Conservation (phyloP, 2,888 invertebrate genomes). For the Volucella inflata region DNA sequence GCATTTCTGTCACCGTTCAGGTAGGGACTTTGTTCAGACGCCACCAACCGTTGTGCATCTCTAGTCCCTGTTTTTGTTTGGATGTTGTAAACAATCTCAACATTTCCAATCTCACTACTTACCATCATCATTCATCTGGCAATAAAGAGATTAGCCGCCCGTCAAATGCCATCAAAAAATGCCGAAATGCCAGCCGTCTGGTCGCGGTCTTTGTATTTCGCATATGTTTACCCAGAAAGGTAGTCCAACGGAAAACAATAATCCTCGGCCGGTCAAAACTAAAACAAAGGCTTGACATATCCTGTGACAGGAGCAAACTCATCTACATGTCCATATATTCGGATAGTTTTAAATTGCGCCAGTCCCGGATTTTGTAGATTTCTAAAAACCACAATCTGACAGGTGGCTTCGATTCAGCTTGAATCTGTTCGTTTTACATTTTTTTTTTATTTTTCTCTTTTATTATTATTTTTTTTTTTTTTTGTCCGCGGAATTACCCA, state of each 20-base stretch:
- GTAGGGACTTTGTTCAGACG: constrained; percentile 22
- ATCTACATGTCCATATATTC: constrained; percentile 33
- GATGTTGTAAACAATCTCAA: constrained; percentile 16
- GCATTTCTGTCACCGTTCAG: constrained; percentile 7
- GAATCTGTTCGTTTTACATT: no score
- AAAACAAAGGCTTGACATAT: constrained; percentile 5
- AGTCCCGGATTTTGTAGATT: constrained; percentile 32
- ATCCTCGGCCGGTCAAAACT: not conserved
- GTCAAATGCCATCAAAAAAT: constrained; percentile 2
- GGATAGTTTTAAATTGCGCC: constrained; percentile 8
- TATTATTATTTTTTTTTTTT: not conserved
- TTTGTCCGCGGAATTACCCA: constrained; percentile 60
- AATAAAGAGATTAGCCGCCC: constrained; percentile 65
- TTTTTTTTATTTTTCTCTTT: no score
- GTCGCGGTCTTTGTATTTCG: constrained; percentile 49
- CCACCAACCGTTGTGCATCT: constrained; percentile 7
- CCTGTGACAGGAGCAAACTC: constrained; percentile 5
- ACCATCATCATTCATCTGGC: not conserved
- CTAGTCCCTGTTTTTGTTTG: constrained; percentile 1
- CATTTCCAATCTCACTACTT: constrained; percentile 4
- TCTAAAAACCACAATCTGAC: constrained; percentile 12
- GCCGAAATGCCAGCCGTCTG: constrained; percentile 48
- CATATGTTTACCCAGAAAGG: constrained; percentile 53
- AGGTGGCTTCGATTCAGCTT: constrained; percentile 42
- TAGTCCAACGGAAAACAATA: not conserved